Conservation (phyloP, 2,113 vertebrate genomes). For the Poicephalus meyeri region DNA sequence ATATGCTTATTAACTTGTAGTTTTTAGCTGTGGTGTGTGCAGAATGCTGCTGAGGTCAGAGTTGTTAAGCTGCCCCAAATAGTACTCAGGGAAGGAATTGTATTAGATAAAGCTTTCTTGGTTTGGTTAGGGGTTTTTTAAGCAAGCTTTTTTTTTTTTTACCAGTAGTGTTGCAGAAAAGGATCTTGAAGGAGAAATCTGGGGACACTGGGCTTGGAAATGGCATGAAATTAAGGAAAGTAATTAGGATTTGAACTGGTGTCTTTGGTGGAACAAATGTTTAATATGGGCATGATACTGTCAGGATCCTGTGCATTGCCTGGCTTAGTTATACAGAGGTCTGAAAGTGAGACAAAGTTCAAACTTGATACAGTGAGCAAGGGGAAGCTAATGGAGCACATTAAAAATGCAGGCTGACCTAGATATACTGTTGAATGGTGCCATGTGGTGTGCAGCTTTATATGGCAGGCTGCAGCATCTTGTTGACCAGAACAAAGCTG, state of each 20-base stretch:
- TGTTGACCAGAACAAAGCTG: background rate
- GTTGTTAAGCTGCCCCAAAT: background rate
- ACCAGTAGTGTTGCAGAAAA: background rate
- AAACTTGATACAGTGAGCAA: slow-evolving; percentile 16
- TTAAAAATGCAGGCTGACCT: slow-evolving; percentile 63
- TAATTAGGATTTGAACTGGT: background rate
- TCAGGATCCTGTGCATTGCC: background rate
- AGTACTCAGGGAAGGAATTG: background rate
- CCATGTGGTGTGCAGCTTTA: slow-evolving; percentile 31
- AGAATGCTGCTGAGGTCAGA: background rate
- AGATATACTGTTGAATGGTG: slow-evolving; percentile 32
- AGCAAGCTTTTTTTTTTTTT: background rate
- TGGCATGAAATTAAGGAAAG: background rate
- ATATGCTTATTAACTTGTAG: background rate
- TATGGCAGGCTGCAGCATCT: background rate
- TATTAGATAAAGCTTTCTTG: background rate
- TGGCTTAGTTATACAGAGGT: background rate
- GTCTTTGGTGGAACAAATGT: background rate
- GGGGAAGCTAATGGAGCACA: slow-evolving; percentile 32
- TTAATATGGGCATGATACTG: background rate
- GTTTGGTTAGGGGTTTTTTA: background rate
- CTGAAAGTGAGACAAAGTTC: slow-evolving; percentile 35
- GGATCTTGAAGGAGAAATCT: background rate
- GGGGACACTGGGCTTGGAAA: background rate
- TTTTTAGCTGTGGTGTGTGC: background rate